A percentile compares a stretch with the other conserved stretches of the same genome.
Conservation (phyloP, 1,140 invertebrate genomes). For the Chelonus insularis region DNA sequence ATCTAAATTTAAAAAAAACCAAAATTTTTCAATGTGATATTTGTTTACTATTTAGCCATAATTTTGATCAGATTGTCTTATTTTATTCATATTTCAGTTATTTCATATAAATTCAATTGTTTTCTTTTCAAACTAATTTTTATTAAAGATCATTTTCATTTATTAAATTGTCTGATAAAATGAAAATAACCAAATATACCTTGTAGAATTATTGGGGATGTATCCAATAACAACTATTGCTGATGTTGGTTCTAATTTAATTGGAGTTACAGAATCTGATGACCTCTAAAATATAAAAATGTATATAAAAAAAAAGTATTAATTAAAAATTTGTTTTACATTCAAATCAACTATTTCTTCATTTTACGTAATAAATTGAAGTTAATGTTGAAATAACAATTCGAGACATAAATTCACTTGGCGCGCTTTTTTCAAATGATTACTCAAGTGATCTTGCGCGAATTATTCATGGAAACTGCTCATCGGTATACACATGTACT, state of each 20-base stretch:
- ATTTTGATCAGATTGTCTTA: constrained; percentile 11
- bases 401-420: constrained; percentile 25
- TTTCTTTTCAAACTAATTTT: not conserved
- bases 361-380: constrained; percentile 33
- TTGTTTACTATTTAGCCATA: not conserved
- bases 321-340: not conserved
- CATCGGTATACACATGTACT: too few relatives aligned
- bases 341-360: not conserved
- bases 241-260: constrained; percentile 45
- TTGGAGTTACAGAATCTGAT: constrained; percentile 34
- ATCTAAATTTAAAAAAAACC: constrained; percentile 51
- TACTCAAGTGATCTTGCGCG: constrained; percentile 5
- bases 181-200: constrained; percentile 35
- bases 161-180: too few relatives aligned
- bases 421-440: constrained; percentile 1
- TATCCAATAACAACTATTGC: constrained; percentile 52
- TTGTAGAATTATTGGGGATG: constrained; percentile 44
- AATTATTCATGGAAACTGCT: too few relatives aligned
- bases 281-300: constrained; percentile 39
- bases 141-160: too few relatives aligned
- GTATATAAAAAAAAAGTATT: not conserved
- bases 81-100: not conserved
- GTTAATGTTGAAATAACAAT: constrained; percentile 37
- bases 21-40: too few relatives aligned
- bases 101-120: not conserved